Conservation (phyloP, 1,140 invertebrate genomes). For the Amphibalanus amphitrite region DNA sequence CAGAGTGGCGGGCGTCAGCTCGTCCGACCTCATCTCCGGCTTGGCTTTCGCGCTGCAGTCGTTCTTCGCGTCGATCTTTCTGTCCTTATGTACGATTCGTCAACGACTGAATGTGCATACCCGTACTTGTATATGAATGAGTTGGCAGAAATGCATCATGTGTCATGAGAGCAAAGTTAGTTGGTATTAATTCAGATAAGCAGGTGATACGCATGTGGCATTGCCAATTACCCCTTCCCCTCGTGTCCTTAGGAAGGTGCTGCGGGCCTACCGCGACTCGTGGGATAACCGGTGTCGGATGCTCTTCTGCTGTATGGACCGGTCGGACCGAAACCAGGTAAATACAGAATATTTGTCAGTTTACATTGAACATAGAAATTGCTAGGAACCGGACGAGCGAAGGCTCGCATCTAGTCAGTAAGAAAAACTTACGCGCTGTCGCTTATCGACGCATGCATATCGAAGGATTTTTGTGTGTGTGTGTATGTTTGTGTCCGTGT, state of each 20-base stretch:
- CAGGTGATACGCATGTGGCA: neutral
- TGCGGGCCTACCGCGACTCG: conserved; percentile 72
- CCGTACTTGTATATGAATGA: conserved; percentile 8
- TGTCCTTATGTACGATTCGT: neutral
- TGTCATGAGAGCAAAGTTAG: neutral
- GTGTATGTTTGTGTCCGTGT: neutral
- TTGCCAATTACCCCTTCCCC: neutral
- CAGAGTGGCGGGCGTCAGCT: neutral
- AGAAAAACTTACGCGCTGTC: too few species aligned
- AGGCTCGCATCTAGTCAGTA: too few species aligned
- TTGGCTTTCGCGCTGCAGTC: too few species aligned
- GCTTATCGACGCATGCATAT: neutral
- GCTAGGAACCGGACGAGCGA: too few species aligned
- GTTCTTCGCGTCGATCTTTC: neutral
- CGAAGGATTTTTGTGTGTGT: neutral
- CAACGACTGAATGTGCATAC: neutral
- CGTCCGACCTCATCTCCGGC: too few species aligned
- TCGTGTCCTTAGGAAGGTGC: conserved; percentile 50
- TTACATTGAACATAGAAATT: neutral
- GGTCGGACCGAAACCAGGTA: conserved; percentile 41
- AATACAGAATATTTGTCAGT: neutral
- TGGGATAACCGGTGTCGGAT: conserved; percentile 72
- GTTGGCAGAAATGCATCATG: neutral
- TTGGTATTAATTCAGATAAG: neutral
- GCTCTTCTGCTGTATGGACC: conserved; percentile 70